phyloP scores from a whole-genome alignment of 2,888 invertebrate species.

The Lymantria dispar region DNA sequence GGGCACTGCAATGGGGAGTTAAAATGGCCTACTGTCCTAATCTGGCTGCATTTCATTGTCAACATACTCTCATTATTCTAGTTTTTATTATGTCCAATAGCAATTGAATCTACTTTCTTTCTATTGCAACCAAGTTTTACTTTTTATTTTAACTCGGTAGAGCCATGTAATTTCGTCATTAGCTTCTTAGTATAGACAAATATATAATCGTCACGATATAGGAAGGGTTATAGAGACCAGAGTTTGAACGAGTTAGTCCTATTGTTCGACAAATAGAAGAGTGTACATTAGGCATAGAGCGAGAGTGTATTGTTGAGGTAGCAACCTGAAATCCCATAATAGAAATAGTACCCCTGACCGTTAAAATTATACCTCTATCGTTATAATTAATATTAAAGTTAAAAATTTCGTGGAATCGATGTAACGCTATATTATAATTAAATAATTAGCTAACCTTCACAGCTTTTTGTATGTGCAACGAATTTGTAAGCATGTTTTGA shows the following conservation, averaged over 20 bases:
- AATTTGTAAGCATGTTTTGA: constrained; percentile 43
- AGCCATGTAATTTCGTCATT: constrained; percentile 10
- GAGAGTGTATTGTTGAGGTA: constrained; percentile 21
- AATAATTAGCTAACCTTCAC: constrained; percentile 39
- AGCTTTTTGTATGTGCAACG: constrained; percentile 66
- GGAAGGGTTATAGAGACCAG: constrained; percentile 25
- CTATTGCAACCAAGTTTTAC: background rate
- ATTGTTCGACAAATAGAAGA: constrained; percentile 12
- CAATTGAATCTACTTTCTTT: no score
- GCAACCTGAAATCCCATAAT: constrained; percentile 23
- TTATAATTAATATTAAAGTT: constrained; percentile 29
- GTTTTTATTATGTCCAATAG: no score
- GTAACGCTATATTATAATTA: constrained; percentile 27
- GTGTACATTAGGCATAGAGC: constrained; percentile 16
- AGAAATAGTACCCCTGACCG: constrained; percentile 21
- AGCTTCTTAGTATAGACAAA: constrained; percentile 37
- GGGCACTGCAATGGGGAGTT: no score
- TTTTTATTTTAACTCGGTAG: background rate
- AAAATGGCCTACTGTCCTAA: no score
- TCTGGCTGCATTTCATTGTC: no score
- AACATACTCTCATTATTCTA: no score
- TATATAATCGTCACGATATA: constrained; percentile 26
- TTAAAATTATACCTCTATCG: constrained; percentile 38
- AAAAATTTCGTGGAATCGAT: constrained; percentile 27
- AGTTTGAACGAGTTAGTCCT: constrained; percentile 7